These are phyloP conservation scores for Mus caroli DNA, from an alignment of 2,797 vertebrate genomes.

Conservation along the genomic window DNA sequence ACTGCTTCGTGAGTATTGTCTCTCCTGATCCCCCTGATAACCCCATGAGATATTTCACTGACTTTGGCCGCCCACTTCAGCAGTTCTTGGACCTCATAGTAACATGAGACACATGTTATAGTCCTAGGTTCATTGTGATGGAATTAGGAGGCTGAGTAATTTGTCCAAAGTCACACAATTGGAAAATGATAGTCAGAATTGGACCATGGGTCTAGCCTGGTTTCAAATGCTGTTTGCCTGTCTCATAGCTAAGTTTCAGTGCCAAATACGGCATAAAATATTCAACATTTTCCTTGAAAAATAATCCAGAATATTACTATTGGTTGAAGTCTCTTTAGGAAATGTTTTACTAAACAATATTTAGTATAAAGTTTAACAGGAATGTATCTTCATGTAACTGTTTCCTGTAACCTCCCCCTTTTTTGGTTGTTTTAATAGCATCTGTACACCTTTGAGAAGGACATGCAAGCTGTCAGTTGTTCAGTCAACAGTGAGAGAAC, in stretches of 20 bases:
- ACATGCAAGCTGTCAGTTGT: conserved; percentile 94
- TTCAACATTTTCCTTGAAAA: not conserved
- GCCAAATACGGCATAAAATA: not conserved
- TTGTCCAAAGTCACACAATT: conserved; percentile 7
- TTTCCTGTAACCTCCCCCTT: conserved; percentile 59
- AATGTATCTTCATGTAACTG: conserved; percentile 25
- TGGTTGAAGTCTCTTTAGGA: not conserved
- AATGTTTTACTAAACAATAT: not conserved
- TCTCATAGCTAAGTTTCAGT: conserved; percentile 14
- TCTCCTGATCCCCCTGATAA: not conserved
- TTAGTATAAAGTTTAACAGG: conserved; percentile 22
- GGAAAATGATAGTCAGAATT: not conserved
- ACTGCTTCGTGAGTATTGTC: not conserved
- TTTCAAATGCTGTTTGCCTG: not conserved
- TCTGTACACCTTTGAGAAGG: conserved; percentile 96
- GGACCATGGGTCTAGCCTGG: not conserved
- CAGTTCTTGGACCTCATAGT: not conserved
- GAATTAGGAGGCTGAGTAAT: not conserved
- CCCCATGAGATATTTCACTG: not conserved
- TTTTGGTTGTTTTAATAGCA: conserved; percentile 89
- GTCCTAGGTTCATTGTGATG: not conserved
- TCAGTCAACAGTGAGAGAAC: conserved; percentile 96
- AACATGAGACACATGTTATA: not conserved
- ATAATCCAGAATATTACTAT: not conserved
- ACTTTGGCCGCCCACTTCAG: too few species aligned